Conservation (phyloP, 2,797 vertebrate genomes). For the Microcaecilia unicolor region DNA sequence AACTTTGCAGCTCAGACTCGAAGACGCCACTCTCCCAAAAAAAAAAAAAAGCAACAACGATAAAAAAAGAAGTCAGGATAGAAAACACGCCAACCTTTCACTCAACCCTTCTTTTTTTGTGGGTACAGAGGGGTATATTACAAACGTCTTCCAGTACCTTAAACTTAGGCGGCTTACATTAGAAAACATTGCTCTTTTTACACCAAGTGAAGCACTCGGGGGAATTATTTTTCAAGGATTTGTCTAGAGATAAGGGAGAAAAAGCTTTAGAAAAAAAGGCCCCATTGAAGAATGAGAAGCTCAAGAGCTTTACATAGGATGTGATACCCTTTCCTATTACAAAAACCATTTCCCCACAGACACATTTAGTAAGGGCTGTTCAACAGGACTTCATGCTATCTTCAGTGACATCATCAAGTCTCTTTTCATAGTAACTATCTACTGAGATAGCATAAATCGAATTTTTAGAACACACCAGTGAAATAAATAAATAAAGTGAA, state of each 20-base stretch:
- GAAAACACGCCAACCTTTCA: slow-evolving; percentile 38
- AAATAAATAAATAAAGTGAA: slow-evolving; percentile 55
- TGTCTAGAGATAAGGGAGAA: too few relatives aligned
- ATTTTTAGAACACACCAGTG: slow-evolving; percentile 55
- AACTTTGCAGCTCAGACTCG: slow-evolving; percentile 93
- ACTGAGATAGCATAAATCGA: slow-evolving; percentile 59
- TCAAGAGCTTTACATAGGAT: too few relatives aligned
- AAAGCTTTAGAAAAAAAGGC: too few relatives aligned
- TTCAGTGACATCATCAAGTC: slow-evolving; percentile 57
- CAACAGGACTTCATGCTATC: slow-evolving; percentile 44
- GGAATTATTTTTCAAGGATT: too few relatives aligned
- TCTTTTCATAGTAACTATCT: slow-evolving; percentile 55
- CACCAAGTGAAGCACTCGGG: too few relatives aligned
- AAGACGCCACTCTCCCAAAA: slow-evolving; percentile 89
- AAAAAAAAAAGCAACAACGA: too few relatives aligned
- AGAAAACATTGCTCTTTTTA: too few relatives aligned
- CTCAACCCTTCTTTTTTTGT: slow-evolving; percentile 16
- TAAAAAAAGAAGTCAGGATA: slow-evolving; percentile 65
- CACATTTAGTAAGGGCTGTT: slow-evolving; percentile 61
- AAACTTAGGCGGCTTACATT: too few relatives aligned
- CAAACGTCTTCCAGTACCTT: too few relatives aligned
- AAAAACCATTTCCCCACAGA: slow-evolving; percentile 32
- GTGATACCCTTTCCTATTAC: too few relatives aligned
- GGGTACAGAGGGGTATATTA: too few relatives aligned
- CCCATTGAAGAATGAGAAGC: too few relatives aligned